These are phyloP conservation scores for Drosophila pseudoobscura DNA, from an alignment of 1,140 invertebrate species.

Conservation along the genomic window DNA sequence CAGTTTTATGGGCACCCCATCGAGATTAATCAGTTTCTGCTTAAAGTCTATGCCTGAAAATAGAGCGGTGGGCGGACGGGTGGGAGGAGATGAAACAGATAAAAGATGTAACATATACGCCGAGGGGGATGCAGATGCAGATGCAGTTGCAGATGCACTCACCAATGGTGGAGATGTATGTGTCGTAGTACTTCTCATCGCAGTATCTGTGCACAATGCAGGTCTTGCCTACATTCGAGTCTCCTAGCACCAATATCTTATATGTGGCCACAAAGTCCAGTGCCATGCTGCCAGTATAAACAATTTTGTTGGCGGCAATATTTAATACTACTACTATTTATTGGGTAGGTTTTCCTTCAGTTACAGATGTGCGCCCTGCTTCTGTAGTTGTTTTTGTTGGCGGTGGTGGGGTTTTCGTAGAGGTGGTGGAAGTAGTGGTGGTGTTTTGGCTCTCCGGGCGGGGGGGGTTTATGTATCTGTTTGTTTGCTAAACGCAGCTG, in stretches of 20 bases:
- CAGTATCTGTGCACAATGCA: conserved; percentile 96
- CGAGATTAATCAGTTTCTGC: conserved; percentile 94
- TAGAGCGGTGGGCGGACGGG: no score
- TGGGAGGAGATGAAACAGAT: conserved; percentile 17
- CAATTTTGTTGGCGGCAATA: conserved; percentile 18
- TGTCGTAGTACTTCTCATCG: conserved; percentile 95
- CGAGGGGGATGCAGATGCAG: background rate
- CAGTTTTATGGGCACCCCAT: conserved; percentile 92
- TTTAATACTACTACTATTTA: conserved; percentile 31
- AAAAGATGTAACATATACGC: background rate
- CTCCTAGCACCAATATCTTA: conserved; percentile 93
- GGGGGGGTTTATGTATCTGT: conserved; percentile 67
- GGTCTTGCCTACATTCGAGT: conserved; percentile 96
- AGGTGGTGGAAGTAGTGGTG: conserved; percentile 45
- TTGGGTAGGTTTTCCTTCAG: conserved; percentile 35
- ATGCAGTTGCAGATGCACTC: conserved; percentile 79
- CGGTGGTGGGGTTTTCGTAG: conserved; percentile 32
- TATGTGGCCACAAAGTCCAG: conserved; percentile 92
- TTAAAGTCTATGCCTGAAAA: conserved; percentile 93
- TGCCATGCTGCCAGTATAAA: conserved; percentile 85
- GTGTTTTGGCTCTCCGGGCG: conserved; percentile 48
- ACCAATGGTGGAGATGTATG: conserved; percentile 96
- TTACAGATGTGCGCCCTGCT: conserved; percentile 69
- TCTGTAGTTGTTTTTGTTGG: conserved; percentile 34
- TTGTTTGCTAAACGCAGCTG: conserved; percentile 69